Evolutionary conservation across 2,797 vertebrate species (phyloP).

Genomic region (Parauchenoglanis ngamensis): DNA sequence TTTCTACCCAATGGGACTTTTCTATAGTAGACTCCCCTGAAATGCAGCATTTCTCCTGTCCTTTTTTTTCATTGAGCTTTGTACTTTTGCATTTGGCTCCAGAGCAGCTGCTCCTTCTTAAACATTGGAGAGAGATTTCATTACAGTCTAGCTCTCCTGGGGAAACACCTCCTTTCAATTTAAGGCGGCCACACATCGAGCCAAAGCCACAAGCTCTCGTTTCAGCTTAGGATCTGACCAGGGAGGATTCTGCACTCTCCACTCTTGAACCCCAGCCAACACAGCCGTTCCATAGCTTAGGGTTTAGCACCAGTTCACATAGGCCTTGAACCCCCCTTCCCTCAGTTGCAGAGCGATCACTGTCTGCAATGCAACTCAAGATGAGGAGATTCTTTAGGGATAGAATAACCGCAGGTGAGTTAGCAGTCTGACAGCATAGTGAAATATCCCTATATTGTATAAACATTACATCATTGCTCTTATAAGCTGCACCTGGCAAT

Average conservation of each 20-base stretch:
- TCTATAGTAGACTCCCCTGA: conserved; percentile 31
- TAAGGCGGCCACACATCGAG: conserved; percentile 58
- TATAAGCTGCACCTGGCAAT: conserved; percentile 72
- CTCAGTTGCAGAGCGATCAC: conserved; percentile 66
- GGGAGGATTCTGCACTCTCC: conserved; percentile 47
- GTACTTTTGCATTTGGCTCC: conserved; percentile 30
- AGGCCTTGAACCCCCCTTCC: conserved; percentile 47
- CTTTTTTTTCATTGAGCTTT: conserved; percentile 2
- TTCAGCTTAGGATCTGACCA: conserved; percentile 44
- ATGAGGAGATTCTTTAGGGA: conserved; percentile 70
- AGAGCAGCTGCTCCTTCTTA: conserved; percentile 59
- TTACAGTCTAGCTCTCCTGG: conserved; percentile 50
- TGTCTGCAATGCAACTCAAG: conserved; percentile 64
- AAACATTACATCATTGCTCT: conserved; percentile 76
- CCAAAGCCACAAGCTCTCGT: conserved; percentile 50
- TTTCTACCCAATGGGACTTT: conserved; percentile 15
- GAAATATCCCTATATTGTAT: conserved; percentile 76
- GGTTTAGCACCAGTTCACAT: conserved; percentile 48
- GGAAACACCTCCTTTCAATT: conserved; percentile 56
- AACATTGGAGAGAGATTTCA: conserved; percentile 51
- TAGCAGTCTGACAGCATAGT: conserved; percentile 72
- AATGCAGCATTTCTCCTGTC: conserved; percentile 6
- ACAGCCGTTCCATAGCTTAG: conserved; percentile 48
- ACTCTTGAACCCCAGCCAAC: conserved; percentile 52
- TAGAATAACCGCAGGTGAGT: conserved; percentile 78